Evolutionary conservation across 2,888 invertebrate genomes (phyloP).

Genomic region (Sycophila texana): DNA sequence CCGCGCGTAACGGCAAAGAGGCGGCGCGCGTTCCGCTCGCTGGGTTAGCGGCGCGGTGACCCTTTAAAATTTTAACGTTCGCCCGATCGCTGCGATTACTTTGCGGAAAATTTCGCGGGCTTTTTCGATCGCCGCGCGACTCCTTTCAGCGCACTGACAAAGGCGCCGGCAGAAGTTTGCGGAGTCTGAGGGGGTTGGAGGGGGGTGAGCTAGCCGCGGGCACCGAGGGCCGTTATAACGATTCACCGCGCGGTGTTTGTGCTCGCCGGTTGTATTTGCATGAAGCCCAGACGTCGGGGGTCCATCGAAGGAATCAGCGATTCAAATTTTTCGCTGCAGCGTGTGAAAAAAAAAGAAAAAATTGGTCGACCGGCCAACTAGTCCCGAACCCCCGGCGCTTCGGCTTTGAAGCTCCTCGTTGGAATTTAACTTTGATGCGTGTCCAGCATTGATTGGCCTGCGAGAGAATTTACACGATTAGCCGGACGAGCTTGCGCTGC

Average conservation of each 20-base stretch:
- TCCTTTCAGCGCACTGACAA: not conserved
- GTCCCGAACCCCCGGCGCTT: not conserved
- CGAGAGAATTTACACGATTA: not conserved
- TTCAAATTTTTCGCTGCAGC: conserved; percentile 21
- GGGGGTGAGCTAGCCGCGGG: not conserved
- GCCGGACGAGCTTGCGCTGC: too few relatives aligned
- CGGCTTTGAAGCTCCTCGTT: not conserved
- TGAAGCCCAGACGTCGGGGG: not conserved
- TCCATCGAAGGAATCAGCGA: conserved; percentile 25
- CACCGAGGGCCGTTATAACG: not conserved
- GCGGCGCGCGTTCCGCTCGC: not conserved
- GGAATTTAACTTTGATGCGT: not conserved
- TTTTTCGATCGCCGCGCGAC: conserved; percentile 8
- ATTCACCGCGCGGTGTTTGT: not conserved
- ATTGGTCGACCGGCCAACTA: not conserved
- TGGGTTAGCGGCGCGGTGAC: conserved; percentile 12
- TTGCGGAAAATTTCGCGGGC: too few relatives aligned
- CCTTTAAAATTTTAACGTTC: conserved; percentile 35
- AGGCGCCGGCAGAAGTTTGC: not conserved
- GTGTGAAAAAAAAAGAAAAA: not conserved
- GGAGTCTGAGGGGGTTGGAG: not conserved
- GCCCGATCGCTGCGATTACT: not conserved
- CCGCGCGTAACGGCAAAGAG: not conserved
- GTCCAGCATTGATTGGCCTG: too few relatives aligned
- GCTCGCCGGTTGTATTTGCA: not conserved